Evolutionary conservation across 2,888 invertebrate species (phyloP), one percentile per base, ranked within the genome.

Genomic region (Dasysyrphus tricinctus): DNA sequence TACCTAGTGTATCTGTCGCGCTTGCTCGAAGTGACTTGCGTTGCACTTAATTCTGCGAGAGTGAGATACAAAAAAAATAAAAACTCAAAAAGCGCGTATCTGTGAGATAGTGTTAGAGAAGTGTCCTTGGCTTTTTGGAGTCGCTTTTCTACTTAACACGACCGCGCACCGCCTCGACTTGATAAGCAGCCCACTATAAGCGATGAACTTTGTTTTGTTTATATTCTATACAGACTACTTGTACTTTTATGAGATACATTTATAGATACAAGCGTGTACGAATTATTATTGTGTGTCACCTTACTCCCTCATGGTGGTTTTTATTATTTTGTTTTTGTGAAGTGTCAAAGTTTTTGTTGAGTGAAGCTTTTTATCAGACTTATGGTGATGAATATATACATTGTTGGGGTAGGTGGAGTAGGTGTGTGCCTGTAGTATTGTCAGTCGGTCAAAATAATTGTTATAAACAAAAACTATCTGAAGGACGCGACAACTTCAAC

Each of bases 81-180:
- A 24, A 69, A 42, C 42, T 39, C 39, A 34, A 79, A 67, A 75
- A 76, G 72, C 59, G 78, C 59, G 67, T 61, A 67, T 80, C 34
- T 67, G 69, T 69, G 54, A 69, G 67, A 85, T 78, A 79, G 82
- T 86, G 70, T 86, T 81, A 59, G 44, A 82, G 78, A 81, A 74
- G 72, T 86, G 86, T 86, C 86, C 86, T 86, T 86, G 82, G 82
- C 82, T 82, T 86, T 76, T 84, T 84, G 70, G 72, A 76, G 57
- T 84, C 79, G 63, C 51, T 70, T 73, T 44, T 47, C 47, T 32
- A 54, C 29, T 54, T 19, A 54, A 54, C 54, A n/a, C 54, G 29
- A 24, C 29, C 49, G 49, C 49, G 19, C 67, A 49, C 56, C 70
- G 42, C 47, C 34, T 39, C 51, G 39, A 74, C 73, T 72, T 69